Conservation (phyloP, 2,888 invertebrate species). For the Drosophila fungiperda region DNA sequence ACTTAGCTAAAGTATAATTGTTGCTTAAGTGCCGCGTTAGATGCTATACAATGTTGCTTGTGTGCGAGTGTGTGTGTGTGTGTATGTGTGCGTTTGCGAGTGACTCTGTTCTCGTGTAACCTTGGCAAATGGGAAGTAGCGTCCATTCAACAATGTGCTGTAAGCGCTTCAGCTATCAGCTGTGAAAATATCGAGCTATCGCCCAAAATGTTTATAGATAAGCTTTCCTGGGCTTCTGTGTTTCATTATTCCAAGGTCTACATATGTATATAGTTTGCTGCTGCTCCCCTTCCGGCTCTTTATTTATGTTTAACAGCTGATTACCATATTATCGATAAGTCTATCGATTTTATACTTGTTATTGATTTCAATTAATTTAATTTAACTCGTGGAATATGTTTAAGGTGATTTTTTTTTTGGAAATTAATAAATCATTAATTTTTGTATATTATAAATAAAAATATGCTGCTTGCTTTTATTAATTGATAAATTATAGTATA, state of each 20-base stretch:
- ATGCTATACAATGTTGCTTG: conserved; percentile 31
- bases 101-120: conserved; percentile 28
- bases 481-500: neutral
- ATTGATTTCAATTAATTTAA: neutral
- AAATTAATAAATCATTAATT: neutral
- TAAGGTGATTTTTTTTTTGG: neutral
- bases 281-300: neutral
- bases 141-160: conserved; percentile 28
- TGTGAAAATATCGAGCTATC: conserved; percentile 42
- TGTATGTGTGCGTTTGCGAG: neutral
- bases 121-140: conserved; percentile 45
- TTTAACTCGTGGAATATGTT: neutral
- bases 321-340: conserved; percentile 2
- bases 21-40: conserved; percentile 49
- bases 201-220: conserved; percentile 39
- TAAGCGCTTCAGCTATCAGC: conserved; percentile 51
- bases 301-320: conserved; percentile 3
- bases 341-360: conserved; percentile 4
- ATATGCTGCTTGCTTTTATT: neutral
- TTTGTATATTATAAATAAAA: neutral
- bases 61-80: neutral
- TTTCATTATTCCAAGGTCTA: conserved; percentile 53
- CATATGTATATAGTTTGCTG: neutral
- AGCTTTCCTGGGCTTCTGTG: conserved; percentile 18
- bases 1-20: conserved; percentile 73